Base-by-base conservation (phyloP, 2,888 invertebrate species). In the Gari tellinella region DNA sequence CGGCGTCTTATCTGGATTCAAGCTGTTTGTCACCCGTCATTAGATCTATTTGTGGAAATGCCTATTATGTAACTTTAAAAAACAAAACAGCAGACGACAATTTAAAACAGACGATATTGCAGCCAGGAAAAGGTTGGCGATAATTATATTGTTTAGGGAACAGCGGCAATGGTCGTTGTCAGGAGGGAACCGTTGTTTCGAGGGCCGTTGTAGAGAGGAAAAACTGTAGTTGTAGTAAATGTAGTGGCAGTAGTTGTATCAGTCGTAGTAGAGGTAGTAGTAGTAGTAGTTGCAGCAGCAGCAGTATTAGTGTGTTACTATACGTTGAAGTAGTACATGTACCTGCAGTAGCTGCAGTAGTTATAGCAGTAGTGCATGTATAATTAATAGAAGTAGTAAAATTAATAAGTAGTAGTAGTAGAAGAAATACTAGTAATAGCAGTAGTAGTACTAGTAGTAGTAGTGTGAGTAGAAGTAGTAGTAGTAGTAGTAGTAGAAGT, bases 401-500 rank as follows among this genome's bases (percentile, higher is more conserved):
- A 52, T 23, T 26, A 52, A 25, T 17, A 26, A 31, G 52, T 25
- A 52, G 52, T 15, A 26, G 52, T 25, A 52, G 52, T 25, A 31
- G 52, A 8, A 52, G 52, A 26, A 52, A 25, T 25, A 52, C 14
- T 52, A 52, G 52, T 52, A 52, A 17, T 25, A 31, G 26, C 14
- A 31, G 52, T 25, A 52, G 52, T 4, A n/a, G 52, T 2, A 52
- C 25, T 25, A 31, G 26, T 52, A 52, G 52, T 26, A 52, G 52
- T 52, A 26, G 52, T 52, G 25, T 23, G 10, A 15, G 31, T 7
- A 31, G 52, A 23, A 31, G 52, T 25, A n/a, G 26, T 52, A 52
- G 52, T 15, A 45, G 58, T 43, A 58, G 58, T 58, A 46, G 46
- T 21, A 58, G 45, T 45, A 58, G 58, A 23, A 23, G 45, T 58